Base-by-base conservation (phyloP, 2,888 invertebrate species). In the Netelia melanura region DNA sequence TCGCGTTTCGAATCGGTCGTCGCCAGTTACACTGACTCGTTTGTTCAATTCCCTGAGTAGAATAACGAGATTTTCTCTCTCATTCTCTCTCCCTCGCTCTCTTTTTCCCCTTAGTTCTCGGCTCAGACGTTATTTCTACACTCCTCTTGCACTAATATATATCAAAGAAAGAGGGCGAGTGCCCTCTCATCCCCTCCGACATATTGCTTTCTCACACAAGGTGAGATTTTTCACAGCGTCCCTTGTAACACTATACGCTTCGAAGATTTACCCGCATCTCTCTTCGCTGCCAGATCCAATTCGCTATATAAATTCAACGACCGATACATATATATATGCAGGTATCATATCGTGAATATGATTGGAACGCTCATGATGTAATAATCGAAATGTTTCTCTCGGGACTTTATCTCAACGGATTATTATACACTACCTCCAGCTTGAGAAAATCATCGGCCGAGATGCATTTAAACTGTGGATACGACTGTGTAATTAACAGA, bases 41-140 rank as follows among this genome's bases (percentile, higher is more conserved):
- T 91, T 90, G 88, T 89, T 89, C 89, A 90, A 91, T 91, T 91
- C 91, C 91, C 92, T 83, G 84, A 88, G 92, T 89, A 86, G 89
- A 89, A 74, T 48, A 85, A 81, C 84, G 88, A 87, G 85, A 86
- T 83, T 83, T 83, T 86, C 43, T 70, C 64, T 58, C 44, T 65
- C 54, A 75, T 72, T 48, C 30, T 70, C 10, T 74, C 62, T 79
- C 48, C 65, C 21, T 54, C 30, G 11, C 52, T 68, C 65, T 43
- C 62, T 56, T 62, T 58, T 25, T 43, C 61, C n/a, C 67, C 5
- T 5, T 30, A 30, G 30, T 54, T 52, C 21, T 48, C 38, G 62
- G 61, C 62, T 65, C 76, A 65, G 83, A 68, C 70, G 76, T 78
- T 82, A 82, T 81, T 80, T 86, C 84, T 77, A 48, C 70, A 52